A percentile compares a stretch with the other conserved stretches of the same genome.
Conservation (phyloP, 2,797 vertebrate genomes). For the Neopelma chrysocephalum region DNA sequence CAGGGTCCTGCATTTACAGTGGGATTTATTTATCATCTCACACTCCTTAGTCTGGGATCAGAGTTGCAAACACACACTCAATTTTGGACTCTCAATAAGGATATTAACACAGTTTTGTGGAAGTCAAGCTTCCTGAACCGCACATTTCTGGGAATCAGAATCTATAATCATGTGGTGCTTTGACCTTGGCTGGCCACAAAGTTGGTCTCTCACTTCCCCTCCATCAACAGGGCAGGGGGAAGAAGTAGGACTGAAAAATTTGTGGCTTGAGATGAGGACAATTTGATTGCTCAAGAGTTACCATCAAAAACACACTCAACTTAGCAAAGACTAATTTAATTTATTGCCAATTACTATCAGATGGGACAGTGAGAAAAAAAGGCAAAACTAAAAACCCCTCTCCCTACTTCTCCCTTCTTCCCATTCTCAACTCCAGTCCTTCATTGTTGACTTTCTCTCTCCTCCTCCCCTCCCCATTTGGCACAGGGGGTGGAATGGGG, state of each 20-base stretch:
- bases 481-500: fast-evolving
- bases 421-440: background rate
- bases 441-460: background rate
- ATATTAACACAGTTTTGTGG: background rate
- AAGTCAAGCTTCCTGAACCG: background rate
- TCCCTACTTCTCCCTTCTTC: background rate
- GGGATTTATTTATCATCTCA: background rate
- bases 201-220: background rate
- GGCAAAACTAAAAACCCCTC: background rate
- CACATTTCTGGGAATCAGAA: background rate
- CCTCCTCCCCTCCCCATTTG: background rate
- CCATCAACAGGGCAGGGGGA: background rate
- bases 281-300: background rate
- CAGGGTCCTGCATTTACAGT: background rate
- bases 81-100: background rate
- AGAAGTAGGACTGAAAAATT: background rate
- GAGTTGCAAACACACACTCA: background rate
- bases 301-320: background rate
- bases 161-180: background rate
- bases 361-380: background rate
- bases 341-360: background rate
- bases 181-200: background rate
- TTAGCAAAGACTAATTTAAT: background rate
- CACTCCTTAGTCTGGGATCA: background rate
- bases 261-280: background rate